phyloP scores from a whole-genome alignment of 1,140 invertebrate genomes.

The Pseudomyrmex pallidus region DNA sequence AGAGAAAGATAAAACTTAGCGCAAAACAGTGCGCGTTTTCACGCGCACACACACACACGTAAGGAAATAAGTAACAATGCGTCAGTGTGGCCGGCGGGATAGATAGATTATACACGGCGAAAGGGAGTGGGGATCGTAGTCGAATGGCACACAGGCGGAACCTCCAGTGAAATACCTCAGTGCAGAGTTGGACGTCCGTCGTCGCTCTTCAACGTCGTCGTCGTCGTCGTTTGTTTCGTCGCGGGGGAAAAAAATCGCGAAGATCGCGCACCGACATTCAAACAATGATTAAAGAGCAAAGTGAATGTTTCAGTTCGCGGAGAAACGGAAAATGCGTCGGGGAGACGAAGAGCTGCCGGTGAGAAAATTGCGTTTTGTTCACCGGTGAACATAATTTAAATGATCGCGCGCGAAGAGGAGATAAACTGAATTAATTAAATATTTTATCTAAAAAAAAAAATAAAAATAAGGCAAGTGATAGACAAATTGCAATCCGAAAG shows the following conservation, averaged over 20 bases:
- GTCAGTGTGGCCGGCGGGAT: not conserved
- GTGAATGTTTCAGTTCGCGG: too few species aligned
- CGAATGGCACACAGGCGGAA: conserved; percentile 30
- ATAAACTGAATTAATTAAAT: too few species aligned
- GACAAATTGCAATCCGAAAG: not conserved
- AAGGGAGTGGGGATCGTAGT: conserved; percentile 56
- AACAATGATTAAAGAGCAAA: not conserved
- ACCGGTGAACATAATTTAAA: too few species aligned
- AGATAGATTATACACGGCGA: not conserved
- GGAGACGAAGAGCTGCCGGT: too few species aligned
- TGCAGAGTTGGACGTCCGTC: conserved; percentile 59
- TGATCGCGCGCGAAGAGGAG: too few species aligned
- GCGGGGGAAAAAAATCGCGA: too few species aligned
- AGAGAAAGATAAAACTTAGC: too few species aligned
- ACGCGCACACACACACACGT: not conserved
- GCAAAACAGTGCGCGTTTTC: too few species aligned
- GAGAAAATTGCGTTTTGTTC: not conserved
- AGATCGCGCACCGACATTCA: not conserved
- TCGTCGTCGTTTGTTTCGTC: not conserved
- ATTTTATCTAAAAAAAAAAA: too few species aligned
- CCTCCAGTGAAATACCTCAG: conserved; percentile 47
- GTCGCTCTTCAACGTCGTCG: conserved; percentile 8
- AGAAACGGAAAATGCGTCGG: not conserved
- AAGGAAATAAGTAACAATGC: not conserved
- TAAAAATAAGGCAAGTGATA: too few species aligned